Base-by-base conservation (phyloP, 2,888 invertebrate species). In the Halictus quadricinctus region DNA sequence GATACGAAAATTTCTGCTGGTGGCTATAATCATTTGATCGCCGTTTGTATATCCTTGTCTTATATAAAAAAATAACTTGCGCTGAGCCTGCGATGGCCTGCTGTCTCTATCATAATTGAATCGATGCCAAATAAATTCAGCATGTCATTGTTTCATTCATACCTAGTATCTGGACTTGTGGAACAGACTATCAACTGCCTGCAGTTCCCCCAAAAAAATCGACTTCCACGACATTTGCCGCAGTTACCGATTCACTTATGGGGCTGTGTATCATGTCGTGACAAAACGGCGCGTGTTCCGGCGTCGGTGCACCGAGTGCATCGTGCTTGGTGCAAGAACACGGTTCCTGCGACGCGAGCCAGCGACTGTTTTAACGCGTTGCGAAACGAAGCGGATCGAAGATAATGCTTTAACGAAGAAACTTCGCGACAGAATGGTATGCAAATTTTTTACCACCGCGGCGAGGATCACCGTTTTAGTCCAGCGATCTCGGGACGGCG, bases 261-360 rank as follows among this genome's bases (percentile, higher is more conserved):
- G 12, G 58, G n/a, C 18, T 18, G 29, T 72, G 21, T 36, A 64
- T 83, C 70, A 54, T 7, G 3, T 43, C 18, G 4, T 50, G 46
- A 83, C 74, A 75, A 83, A 84, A 75, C 74, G 74, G 50, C 10
- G 50, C 10, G n/a, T 18, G 36, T 76, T 36, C 48, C 48, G 25
- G 25, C 43, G 18, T 21, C 15, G n/a, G 58, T 43, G n/a, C n/a
- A n/a, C 10, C 18, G 29, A 10, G 7, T 21, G 10, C 21, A 29
- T 21, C 25, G 46, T 48, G 43, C n/a, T 46, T 4, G 70, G 54
- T 13, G 60, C 70, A 72, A 79, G 74, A 79, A 79, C 70, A 50
- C 18, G 5, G 21, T 69, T 73, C 66, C 72, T 46, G 29, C 8
- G 21, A 29, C 41, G 21, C 64, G 21, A 72, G 64, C 60, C 64